These are phyloP conservation scores for Rhabditophanes sp. DNA, from an alignment of 2,888 invertebrate species.

Conservation along the genomic window DNA sequence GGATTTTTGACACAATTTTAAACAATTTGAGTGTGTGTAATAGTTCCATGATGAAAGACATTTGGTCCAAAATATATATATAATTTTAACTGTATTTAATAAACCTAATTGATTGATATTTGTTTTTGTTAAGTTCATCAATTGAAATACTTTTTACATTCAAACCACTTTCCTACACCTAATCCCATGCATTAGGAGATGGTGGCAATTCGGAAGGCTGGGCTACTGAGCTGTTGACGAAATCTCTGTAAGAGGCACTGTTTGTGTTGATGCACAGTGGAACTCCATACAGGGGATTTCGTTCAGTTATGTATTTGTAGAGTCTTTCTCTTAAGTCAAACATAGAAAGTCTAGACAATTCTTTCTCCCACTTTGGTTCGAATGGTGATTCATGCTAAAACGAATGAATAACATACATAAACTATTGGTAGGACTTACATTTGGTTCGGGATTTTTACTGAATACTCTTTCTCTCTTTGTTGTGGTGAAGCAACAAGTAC, in stretches of 20 bases:
- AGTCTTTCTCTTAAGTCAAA: conserved; percentile 64
- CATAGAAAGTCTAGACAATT: conserved; percentile 54
- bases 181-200: conserved; percentile 94
- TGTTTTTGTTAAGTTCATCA: no score
- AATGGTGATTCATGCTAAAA: conserved; percentile 64
- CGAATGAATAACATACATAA: conserved; percentile 1
- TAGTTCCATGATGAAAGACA: no score
- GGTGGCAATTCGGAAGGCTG: conserved; percentile 94
- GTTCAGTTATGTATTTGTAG: conserved; percentile 93
- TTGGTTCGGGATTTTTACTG: conserved; percentile 26
- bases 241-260: conserved; percentile 98
- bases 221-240: conserved; percentile 89
- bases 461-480: conserved; percentile 20
- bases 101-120: no score
- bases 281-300: conserved; percentile 75
- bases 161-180: background rate
- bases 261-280: conserved; percentile 98
- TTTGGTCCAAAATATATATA: no score
- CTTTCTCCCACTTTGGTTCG: conserved; percentile 89
- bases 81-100: no score
- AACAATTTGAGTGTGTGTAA: no score
- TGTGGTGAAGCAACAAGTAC: conserved; percentile 65
- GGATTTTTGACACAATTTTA: no score
- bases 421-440: conserved; percentile 16
- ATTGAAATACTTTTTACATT: no score